A percentile compares a stretch with the other conserved stretches of the same genome.
Conservation (phyloP, 2,797 vertebrate species). For the Spinibarbus caldwelli region DNA sequence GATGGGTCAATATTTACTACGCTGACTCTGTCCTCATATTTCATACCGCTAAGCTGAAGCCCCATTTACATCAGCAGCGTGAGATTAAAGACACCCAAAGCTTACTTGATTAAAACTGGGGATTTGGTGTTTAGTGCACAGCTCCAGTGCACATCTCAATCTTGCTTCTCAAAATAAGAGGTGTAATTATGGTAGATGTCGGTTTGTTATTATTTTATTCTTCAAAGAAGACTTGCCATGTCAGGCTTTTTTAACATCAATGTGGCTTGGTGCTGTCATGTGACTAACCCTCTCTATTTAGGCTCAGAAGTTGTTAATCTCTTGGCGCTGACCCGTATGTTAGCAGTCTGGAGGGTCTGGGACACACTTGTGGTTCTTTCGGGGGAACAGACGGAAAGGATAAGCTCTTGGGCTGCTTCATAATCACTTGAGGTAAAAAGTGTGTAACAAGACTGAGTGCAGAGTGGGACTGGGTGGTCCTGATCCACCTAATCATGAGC, state of each 20-base stretch:
- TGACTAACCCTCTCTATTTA: conserved; percentile 43
- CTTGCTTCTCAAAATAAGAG: conserved; percentile 18
- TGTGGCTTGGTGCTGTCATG: conserved; percentile 45
- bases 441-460: neutral
- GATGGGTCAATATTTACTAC: conserved; percentile 37
- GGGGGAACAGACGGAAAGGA: conserved; percentile 6
- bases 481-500: neutral
- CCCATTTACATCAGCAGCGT: conserved; percentile 17
- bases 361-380: conserved; percentile 37
- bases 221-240: conserved; percentile 18
- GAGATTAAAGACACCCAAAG: conserved; percentile 54
- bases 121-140: conserved; percentile 46
- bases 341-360: conserved; percentile 23
- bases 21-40: conserved; percentile 36
- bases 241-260: conserved; percentile 53
- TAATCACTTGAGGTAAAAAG: conserved; percentile 9
- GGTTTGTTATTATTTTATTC: conserved; percentile 10
- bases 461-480: neutral
- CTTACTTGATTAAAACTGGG: conserved; percentile 59
- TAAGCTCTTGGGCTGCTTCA: conserved; percentile 1
- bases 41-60: conserved; percentile 28
- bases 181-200: conserved; percentile 1
- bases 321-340: conserved; percentile 44
- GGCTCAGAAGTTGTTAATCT: conserved; percentile 52
- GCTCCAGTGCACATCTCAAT: conserved; percentile 44